phyloP scores from a whole-genome alignment of 92 coral and sea anemone genomes.

The Zoanthus gigantus region DNA sequence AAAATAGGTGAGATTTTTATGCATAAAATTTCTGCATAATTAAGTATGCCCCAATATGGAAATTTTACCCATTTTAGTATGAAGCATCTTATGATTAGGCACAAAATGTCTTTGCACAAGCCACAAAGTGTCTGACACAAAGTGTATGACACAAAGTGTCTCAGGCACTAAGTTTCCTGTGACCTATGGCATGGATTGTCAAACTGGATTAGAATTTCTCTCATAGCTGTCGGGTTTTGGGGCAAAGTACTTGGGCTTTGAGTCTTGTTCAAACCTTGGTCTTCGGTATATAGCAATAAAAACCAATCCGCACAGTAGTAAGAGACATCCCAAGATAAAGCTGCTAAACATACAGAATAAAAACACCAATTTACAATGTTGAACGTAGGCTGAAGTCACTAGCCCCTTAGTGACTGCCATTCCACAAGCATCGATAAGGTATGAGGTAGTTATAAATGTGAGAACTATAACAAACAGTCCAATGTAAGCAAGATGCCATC shows the following conservation, averaged over 20 bases:
- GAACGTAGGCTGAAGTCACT: neutral
- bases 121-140: too few relatives aligned
- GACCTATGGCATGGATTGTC: neutral
- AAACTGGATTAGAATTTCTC: conserved; percentile 14
- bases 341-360: conserved; percentile 1
- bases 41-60: too few relatives aligned
- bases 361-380: conserved; percentile 25
- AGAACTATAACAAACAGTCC: conserved; percentile 50
- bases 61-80: too few relatives aligned
- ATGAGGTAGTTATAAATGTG: conserved; percentile 11
- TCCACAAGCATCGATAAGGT: conserved; percentile 41
- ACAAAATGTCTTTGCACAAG: too few relatives aligned
- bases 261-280: conserved; percentile 30
- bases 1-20: too few relatives aligned
- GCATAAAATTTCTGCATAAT: too few relatives aligned
- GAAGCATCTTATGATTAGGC: too few relatives aligned
- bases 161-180: too few relatives aligned
- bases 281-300: conserved; percentile 17
- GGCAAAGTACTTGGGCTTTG: conserved; percentile 34
- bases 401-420: conserved; percentile 21
- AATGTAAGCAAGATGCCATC: conserved; percentile 67
- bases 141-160: too few relatives aligned
- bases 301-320: conserved; percentile 18
- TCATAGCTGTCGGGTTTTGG: neutral
- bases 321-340: conserved; percentile 3